A percentile compares a stretch with the other conserved stretches of the same genome.
Conservation (phyloP, 1,140 invertebrate species). For the Caenorhabditis tropicalis region DNA sequence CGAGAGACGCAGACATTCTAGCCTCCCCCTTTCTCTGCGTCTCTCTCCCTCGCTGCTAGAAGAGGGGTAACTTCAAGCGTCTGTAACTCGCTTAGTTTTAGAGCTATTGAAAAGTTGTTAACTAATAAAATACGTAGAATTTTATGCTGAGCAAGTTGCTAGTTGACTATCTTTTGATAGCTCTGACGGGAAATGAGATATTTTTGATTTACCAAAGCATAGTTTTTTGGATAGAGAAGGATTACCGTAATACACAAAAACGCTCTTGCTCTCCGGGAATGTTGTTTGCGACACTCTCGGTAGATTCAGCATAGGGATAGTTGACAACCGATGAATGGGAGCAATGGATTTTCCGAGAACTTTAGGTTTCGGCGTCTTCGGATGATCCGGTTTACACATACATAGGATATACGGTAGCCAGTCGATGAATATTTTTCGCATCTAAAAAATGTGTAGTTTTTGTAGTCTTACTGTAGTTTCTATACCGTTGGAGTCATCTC, state of each 20-base stretch:
- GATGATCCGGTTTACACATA: constrained; percentile 52
- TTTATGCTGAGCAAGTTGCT: too few relatives aligned
- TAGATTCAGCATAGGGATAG: constrained; percentile 42
- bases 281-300: constrained; percentile 6
- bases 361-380: constrained; percentile 49
- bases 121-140: too few relatives aligned
- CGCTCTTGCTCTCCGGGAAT: constrained; percentile 2
- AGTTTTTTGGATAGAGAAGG: too few relatives aligned
- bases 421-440: constrained; percentile 54
- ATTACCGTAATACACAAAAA: constrained; percentile 22
- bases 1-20: too few relatives aligned
- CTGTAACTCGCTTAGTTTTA: too few relatives aligned
- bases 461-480: background rate
- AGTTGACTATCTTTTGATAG: too few relatives aligned
- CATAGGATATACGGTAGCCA: constrained; percentile 49
- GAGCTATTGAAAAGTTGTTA: too few relatives aligned
- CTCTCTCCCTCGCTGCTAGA: too few relatives aligned
- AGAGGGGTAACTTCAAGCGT: too few relatives aligned
- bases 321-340: constrained; percentile 43
- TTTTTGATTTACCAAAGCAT: too few relatives aligned
- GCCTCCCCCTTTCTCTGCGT: too few relatives aligned
- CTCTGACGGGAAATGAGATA: too few relatives aligned
- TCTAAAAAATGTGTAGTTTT: background rate
- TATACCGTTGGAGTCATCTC: constrained; percentile 48
- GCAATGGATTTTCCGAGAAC: constrained; percentile 48